Percentiles rank a stretch among this genome's conserved stretches.
Conservation (phyloP, 1,140 invertebrate genomes). For the Polyergus mexicanus region DNA sequence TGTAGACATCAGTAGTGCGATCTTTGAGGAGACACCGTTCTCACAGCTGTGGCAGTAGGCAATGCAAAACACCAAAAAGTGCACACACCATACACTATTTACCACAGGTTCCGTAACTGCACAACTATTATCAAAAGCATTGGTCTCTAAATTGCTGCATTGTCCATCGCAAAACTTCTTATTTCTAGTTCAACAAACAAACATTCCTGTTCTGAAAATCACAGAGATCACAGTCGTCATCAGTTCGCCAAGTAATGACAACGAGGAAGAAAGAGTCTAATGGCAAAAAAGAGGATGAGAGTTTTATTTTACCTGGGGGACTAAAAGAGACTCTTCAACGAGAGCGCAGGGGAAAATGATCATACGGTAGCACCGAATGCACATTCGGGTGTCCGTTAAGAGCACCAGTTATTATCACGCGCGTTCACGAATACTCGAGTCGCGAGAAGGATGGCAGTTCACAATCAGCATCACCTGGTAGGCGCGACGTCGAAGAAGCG, state of each 20-base stretch:
- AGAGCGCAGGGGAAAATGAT: background rate
- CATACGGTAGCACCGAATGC: background rate
- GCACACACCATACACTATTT: conserved; percentile 48
- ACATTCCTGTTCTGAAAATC: conserved; percentile 19
- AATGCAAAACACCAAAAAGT: conserved; percentile 66
- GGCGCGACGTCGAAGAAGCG: background rate
- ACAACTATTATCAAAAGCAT: conserved; percentile 16
- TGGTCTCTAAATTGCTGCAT: conserved; percentile 3
- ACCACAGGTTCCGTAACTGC: conserved; percentile 8
- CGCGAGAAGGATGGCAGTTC: background rate
- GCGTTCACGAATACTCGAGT: conserved; percentile 17
- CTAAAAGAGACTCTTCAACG: background rate
- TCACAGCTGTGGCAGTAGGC: background rate
- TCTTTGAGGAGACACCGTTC: background rate
- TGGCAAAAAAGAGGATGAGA: background rate
- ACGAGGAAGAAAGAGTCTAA: background rate
- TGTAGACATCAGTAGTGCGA: background rate
- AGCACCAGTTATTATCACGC: background rate
- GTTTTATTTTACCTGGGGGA: conserved; percentile 5
- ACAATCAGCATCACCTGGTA: background rate
- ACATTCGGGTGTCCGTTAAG: background rate
- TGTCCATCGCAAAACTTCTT: conserved; percentile 11
- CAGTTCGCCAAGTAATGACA: background rate
- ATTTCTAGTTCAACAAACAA: background rate
- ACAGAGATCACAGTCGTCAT: conserved; percentile 38